Conservation (phyloP, 2,888 invertebrate genomes). For the Pantelozetes paolii region DNA sequence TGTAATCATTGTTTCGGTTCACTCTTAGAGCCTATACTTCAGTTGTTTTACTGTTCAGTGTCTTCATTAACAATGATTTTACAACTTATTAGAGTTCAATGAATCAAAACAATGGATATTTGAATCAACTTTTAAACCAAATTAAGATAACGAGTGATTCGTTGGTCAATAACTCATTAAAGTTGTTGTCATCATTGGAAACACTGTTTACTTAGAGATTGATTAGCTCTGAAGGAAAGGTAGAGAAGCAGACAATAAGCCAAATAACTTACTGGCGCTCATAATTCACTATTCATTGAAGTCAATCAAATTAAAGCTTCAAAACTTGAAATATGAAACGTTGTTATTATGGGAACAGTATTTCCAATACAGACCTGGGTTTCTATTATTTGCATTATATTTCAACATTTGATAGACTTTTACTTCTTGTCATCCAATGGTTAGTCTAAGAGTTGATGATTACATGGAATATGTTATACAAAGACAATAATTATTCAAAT, state of each 20-base stretch:
- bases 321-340: not conserved
- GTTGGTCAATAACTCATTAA: slow-evolving; percentile 11
- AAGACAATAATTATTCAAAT: no score
- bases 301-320: slow-evolving; percentile 10
- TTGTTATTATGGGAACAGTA: not conserved
- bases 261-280: not conserved
- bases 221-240: not conserved
- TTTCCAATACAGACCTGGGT: not conserved
- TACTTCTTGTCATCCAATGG: not conserved
- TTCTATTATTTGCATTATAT: not conserved
- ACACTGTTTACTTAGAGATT: slow-evolving; percentile 10
- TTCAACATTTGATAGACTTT: not conserved
- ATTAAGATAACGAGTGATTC: not conserved
- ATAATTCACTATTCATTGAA: slow-evolving; percentile 4
- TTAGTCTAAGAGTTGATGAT: no score
- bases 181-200: slow-evolving; percentile 10
- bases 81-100: slow-evolving; percentile 27
- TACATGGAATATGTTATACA: no score
- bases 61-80: slow-evolving; percentile 2
- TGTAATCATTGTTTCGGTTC: slow-evolving; percentile 16
- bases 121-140: not conserved
- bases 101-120: slow-evolving; percentile 1
- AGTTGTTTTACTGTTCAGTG: not conserved
- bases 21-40: not conserved
- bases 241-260: not conserved